Evolutionary conservation across 2,797 vertebrate genomes (phyloP), one percentile per base, ranked within the genome.

Genomic region (Clarias laeviceps): DNA sequence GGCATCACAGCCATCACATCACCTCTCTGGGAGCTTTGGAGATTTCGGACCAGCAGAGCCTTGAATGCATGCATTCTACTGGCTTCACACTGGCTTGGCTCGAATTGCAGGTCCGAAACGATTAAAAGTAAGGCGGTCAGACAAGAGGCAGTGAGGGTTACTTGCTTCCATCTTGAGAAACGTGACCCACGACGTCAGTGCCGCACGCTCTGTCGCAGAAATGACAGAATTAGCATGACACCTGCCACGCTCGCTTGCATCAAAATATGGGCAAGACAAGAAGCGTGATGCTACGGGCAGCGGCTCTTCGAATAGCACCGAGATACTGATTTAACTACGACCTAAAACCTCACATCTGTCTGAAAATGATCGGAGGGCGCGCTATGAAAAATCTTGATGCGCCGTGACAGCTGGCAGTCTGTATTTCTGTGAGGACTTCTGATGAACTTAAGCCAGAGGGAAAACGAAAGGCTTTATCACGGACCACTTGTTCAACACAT

Each of bases 321-420:
- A 61, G 40, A 64, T 83, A 73, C 70, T 32, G 50, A 82, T 59
- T 70, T 72, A 62, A 64, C 70, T 64, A 61, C 24, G 85, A 88
- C 72, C 56, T 40, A 81, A 84, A 85, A 82, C 82, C 86, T 80
- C 80, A 73, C 74, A 86, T 86, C 86, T 73, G 74, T 88, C 83
- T 80, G 40, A 74, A 62, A 84, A 65, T 20, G 34, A 57, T 73
- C 82, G 45, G 59, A 79, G 72, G 64, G 74, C 56, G 69, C 50
- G 68, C 37, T 54, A 5, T 9, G 72, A 83, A 80, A 62, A 56
- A 57, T 88, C 40, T 59, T 84, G 72, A 89, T 83, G 34, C 40
- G 8, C 57, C 17, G 22, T 84, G 86, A 88, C 89, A 86, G 83
- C 86, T 85, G 89, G 86, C 88, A 88, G 59, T 85, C 74, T 37